These are phyloP conservation scores for Eulemur mongoz DNA, from an alignment of 2,797 vertebrate species.

Conservation along the genomic window DNA sequence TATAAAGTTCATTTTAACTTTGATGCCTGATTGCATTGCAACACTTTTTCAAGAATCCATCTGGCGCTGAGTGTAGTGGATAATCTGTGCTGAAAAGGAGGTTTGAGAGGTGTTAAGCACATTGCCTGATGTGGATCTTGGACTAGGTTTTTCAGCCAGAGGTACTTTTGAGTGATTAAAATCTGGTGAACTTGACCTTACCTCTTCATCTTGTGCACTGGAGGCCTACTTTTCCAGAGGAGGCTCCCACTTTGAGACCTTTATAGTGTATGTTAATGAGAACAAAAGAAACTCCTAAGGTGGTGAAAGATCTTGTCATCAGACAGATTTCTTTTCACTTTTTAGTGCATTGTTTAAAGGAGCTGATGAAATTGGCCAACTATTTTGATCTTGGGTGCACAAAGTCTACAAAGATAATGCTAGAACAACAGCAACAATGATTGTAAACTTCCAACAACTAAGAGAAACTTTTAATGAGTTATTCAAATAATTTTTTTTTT, in stretches of 20 bases:
- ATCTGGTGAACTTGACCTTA: slow-evolving; percentile 21
- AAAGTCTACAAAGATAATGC: neutral
- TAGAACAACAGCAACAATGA: neutral
- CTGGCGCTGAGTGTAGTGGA: slow-evolving; percentile 55
- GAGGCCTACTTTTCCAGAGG: neutral
- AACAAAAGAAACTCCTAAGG: neutral
- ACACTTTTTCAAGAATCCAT: slow-evolving; percentile 72
- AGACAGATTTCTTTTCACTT: neutral
- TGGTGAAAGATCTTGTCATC: neutral
- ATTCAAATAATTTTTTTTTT: neutral
- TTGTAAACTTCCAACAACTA: neutral
- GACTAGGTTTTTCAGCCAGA: slow-evolving; percentile 39
- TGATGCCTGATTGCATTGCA: slow-evolving; percentile 74
- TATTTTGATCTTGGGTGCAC: neutral
- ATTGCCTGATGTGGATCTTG: slow-evolving; percentile 38
- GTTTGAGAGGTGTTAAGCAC: slow-evolving; percentile 2
- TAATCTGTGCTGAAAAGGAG: slow-evolving; percentile 67
- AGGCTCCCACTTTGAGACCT: neutral
- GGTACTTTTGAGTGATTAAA: slow-evolving; percentile 50
- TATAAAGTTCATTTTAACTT: slow-evolving; percentile 82
- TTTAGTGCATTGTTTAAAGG: neutral
- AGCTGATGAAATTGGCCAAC: neutral
- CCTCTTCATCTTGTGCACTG: neutral
- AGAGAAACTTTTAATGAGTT: slow-evolving; percentile 6
- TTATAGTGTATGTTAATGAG: neutral